These are phyloP conservation scores for Odontomachus brunneus DNA, from an alignment of 1,140 invertebrate genomes.

Conservation along the genomic window DNA sequence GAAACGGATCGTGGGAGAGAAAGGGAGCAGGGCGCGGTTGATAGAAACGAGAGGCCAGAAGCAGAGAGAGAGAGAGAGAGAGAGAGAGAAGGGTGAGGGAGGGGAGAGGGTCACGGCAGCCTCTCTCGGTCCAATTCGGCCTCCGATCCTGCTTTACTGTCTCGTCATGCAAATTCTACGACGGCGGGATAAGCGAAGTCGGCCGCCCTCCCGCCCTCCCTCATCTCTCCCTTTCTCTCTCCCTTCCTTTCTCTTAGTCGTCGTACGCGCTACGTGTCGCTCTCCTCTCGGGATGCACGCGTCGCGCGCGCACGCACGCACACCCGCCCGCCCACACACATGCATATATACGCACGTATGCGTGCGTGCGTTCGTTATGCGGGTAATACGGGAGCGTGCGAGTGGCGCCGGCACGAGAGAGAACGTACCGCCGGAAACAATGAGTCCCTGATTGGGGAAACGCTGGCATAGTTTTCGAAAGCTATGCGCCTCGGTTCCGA, in stretches of 20 bases:
- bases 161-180: conserved; percentile 80
- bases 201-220: conserved; percentile 58
- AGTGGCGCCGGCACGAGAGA: conserved; percentile 20
- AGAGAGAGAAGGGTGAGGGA: neutral
- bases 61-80: no score
- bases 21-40: neutral
- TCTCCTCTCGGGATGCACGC: neutral
- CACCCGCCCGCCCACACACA: no score
- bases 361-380: conserved; percentile 57
- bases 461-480: conserved; percentile 64
- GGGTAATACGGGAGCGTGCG: conserved; percentile 35
- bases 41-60: conserved; percentile 5
- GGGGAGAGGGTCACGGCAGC: conserved; percentile 8
- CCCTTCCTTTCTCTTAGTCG: neutral
- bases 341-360: neutral
- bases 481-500: conserved; percentile 40
- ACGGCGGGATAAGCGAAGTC: conserved; percentile 66
- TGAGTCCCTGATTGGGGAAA: conserved; percentile 70
- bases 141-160: conserved; percentile 73
- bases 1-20: neutral
- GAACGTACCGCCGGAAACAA: conserved; percentile 62
- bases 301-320: no score
- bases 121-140: conserved; percentile 57
- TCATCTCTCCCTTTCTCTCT: conserved; percentile 7
- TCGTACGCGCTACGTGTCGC: conserved; percentile 24